Conservation (phyloP, 2,113 vertebrate species). For the Esox niger region DNA sequence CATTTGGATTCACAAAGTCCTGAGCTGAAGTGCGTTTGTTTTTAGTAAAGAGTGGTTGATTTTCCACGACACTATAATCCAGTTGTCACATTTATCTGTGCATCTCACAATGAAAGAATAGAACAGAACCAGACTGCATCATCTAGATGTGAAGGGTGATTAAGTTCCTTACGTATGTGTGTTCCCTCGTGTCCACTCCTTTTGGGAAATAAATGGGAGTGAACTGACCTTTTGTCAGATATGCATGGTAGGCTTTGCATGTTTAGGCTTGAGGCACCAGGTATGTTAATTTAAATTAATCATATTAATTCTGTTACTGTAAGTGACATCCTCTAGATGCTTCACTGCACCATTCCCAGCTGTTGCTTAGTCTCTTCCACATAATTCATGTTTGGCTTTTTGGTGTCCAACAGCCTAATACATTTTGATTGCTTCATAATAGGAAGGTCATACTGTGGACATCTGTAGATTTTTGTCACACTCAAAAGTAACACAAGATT, state of each 20-base stretch:
- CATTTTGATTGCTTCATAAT: conserved; percentile 6
- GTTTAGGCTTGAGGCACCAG: conserved; percentile 45
- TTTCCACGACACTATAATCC: too few species aligned
- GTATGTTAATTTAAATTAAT: conserved; percentile 56
- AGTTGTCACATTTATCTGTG: conserved; percentile 16
- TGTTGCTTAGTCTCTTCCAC: conserved; percentile 37
- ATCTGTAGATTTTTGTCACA: not conserved
- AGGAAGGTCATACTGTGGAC: not conserved
- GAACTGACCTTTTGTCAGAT: conserved; percentile 57
- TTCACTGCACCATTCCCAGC: conserved; percentile 39
- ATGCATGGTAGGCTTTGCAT: conserved; percentile 36
- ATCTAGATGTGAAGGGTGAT: conserved; percentile 41
- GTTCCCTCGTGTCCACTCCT: conserved; percentile 44
- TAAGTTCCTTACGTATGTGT: conserved; percentile 35
- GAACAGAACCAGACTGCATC: conserved; percentile 41
- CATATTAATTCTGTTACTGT: conserved; percentile 38
- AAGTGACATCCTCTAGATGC: conserved; percentile 31
- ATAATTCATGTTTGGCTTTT: conserved; percentile 27
- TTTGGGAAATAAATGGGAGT: conserved; percentile 58
- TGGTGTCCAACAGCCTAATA: conserved; percentile 6
- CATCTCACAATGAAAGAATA: conserved; percentile 6
- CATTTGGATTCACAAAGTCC: too few species aligned
- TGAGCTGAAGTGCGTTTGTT: too few species aligned
- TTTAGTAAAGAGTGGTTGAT: too few species aligned
- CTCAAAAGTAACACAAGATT: not conserved